These are phyloP conservation scores for Erannis defoliaria DNA, from an alignment of 2,888 invertebrate genomes.

Conservation along the genomic window DNA sequence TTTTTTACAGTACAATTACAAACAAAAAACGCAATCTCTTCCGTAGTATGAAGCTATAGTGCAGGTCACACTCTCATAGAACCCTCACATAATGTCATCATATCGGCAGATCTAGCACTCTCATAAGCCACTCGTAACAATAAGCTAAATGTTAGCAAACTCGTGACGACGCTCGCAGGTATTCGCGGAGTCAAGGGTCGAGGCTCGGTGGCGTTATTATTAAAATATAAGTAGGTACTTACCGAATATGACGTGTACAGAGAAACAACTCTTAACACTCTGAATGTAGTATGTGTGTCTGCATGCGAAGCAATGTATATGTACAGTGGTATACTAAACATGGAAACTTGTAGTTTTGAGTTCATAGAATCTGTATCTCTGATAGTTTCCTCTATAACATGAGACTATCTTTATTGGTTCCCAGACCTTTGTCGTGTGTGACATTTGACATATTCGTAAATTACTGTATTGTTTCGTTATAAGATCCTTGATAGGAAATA, in stretches of 20 bases:
- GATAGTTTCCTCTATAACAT: not conserved
- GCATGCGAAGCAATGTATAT: no score
- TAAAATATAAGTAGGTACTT: slow-evolving; percentile 3
- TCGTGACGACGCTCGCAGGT: slow-evolving; percentile 41
- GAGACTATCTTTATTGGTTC: slow-evolving; percentile 28
- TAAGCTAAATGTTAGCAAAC: slow-evolving; percentile 8
- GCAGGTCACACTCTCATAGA: slow-evolving; percentile 4
- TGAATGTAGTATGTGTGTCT: not conserved
- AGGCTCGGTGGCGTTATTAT: slow-evolving; percentile 12
- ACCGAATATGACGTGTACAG: not conserved
- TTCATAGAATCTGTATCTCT: not conserved
- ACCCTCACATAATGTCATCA: not conserved
- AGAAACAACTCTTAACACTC: not conserved
- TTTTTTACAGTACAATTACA: not conserved
- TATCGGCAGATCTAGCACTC: slow-evolving; percentile 13
- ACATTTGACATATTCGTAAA: slow-evolving; percentile 39
- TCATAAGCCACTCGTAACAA: slow-evolving; percentile 10
- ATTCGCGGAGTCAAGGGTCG: slow-evolving; percentile 36
- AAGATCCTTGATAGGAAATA: slow-evolving; percentile 9
- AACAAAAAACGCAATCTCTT: slow-evolving; percentile 1
- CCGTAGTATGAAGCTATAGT: slow-evolving; percentile 17
- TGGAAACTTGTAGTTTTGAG: no score
- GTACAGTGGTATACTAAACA: no score
- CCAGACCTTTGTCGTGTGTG: slow-evolving; percentile 38
- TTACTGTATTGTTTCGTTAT: slow-evolving; percentile 7